Evolutionary conservation across 2,797 vertebrate genomes (phyloP), one percentile per base, ranked within the genome.

Genomic region (Hyperoplus lanceolatus): DNA sequence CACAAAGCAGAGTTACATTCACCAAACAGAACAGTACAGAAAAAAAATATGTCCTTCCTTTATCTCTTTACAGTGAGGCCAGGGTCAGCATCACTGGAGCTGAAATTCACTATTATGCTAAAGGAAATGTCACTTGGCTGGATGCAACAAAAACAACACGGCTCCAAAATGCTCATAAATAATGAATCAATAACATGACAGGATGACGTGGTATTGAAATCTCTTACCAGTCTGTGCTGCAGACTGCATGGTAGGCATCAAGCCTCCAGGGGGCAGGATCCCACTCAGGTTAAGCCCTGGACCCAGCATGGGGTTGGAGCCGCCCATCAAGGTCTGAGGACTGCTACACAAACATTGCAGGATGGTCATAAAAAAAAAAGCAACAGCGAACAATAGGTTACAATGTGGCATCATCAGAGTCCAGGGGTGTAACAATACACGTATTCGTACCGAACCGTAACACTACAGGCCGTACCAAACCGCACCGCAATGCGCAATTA

Each of bases 271-370:
- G 49, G 97, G 97, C 90, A 98, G 95, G 93, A 99, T 96, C 91
- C 97, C 96, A 90, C 97, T 97, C 87, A 98, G 92, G 90, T 97
- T 97, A 89, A 99, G 95, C 85, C 97, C 96, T 92, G 97, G 91
- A 91, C 95, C 96, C 93, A 99, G 89, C 97, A 98, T 95, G 50
- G 97, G 94, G 89, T 96, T 97, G 81, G 97, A 97, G 88, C 97
- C 96, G 80, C 96, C 97, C 97, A 98, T 98, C 94, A 99, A 90
- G 75, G 97, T 96, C 94, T 98, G 98, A 69, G 97, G 95, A 93
- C 97, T 98, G 94, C 97, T 98, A 93, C 64, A 91, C 81, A 90
- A 5, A 88, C 75, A 87, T 9, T 2, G 73, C 38, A 79, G 38
- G n/a, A 61, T 15, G 1, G 29, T 68, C 39, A 75, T n/a, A 16